These are phyloP conservation scores for Chironomus tentans DNA, from an alignment of 2,888 invertebrate genomes.

Conservation along the genomic window DNA sequence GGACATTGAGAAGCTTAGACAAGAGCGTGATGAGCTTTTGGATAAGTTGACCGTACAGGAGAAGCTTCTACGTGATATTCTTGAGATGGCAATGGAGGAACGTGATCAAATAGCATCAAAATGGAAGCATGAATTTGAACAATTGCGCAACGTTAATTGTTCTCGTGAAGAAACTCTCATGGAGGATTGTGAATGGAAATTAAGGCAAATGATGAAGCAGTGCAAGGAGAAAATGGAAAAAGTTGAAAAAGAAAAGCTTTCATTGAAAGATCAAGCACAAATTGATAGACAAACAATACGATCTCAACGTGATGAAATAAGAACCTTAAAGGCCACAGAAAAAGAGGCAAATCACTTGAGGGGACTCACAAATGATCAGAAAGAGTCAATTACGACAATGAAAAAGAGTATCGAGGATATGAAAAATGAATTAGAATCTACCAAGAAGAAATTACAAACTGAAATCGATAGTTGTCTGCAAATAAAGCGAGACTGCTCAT, in stretches of 20 bases:
- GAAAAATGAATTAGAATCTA: constrained; percentile 44
- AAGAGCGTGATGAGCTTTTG: constrained; percentile 44
- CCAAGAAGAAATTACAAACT: constrained; percentile 46
- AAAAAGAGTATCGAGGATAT: constrained; percentile 48
- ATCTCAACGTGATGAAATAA: constrained; percentile 36
- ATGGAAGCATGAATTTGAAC: constrained; percentile 56
- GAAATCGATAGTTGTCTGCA: constrained; percentile 44
- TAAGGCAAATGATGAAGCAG: constrained; percentile 62
- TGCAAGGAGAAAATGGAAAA: constrained; percentile 56
- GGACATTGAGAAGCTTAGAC: constrained; percentile 43
- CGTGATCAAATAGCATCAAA: constrained; percentile 49
- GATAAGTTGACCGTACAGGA: constrained; percentile 44
- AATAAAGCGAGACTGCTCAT: constrained; percentile 42
- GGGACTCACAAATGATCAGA: constrained; percentile 49
- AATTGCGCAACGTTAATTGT: constrained; percentile 49
- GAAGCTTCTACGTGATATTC: constrained; percentile 45
- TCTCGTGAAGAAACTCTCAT: constrained; percentile 63
- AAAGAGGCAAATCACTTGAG: constrained; percentile 48
- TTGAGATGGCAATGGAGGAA: constrained; percentile 51
- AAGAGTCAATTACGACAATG: constrained; percentile 45
- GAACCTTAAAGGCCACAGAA: constrained; percentile 47
- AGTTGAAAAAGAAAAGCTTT: constrained; percentile 49
- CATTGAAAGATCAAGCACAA: constrained; percentile 43
- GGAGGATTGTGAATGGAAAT: constrained; percentile 77
- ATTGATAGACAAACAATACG: constrained; percentile 34